Evolutionary conservation across 2,797 vertebrate species (phyloP).

Genomic region (Ceryle rudis): DNA sequence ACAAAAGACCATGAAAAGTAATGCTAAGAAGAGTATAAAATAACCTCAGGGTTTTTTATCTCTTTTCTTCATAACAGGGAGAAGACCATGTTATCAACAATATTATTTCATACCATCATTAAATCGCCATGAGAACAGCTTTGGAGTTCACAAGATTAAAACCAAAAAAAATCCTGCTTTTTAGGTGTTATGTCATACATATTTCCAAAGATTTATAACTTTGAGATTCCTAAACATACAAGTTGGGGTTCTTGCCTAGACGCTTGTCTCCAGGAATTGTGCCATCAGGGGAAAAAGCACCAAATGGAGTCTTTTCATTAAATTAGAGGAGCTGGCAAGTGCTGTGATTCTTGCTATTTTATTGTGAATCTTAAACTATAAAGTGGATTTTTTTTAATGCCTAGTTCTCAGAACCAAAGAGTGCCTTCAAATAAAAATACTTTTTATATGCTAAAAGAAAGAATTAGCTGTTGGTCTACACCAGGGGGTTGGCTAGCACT

Average conservation of each 20-base stretch:
- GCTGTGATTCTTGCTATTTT: background rate
- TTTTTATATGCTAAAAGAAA: background rate
- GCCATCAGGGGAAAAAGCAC: slow-evolving; percentile 6
- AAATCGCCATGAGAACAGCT: background rate
- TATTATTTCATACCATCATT: background rate
- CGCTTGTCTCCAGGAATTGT: slow-evolving; percentile 19
- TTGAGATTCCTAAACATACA: background rate
- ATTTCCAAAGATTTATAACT: slow-evolving; percentile 9
- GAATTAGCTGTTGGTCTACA: background rate
- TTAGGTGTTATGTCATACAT: background rate
- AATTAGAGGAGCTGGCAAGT: slow-evolving; percentile 34
- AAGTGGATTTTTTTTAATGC: background rate
- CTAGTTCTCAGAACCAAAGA: background rate
- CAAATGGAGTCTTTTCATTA: background rate
- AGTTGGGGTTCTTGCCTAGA: background rate
- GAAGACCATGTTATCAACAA: background rate
- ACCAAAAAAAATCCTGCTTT: background rate
- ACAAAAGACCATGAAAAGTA: background rate
- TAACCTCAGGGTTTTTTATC: background rate
- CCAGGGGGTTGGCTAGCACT: background rate
- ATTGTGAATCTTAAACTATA: slow-evolving; percentile 10
- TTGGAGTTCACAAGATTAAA: background rate
- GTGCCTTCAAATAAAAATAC: background rate
- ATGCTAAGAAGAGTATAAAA: background rate
- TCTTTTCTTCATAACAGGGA: background rate